Evolutionary conservation across 2,797 vertebrate species (phyloP), one percentile per base, ranked within the genome.

Genomic region (Chrysocyon brachyurus): DNA sequence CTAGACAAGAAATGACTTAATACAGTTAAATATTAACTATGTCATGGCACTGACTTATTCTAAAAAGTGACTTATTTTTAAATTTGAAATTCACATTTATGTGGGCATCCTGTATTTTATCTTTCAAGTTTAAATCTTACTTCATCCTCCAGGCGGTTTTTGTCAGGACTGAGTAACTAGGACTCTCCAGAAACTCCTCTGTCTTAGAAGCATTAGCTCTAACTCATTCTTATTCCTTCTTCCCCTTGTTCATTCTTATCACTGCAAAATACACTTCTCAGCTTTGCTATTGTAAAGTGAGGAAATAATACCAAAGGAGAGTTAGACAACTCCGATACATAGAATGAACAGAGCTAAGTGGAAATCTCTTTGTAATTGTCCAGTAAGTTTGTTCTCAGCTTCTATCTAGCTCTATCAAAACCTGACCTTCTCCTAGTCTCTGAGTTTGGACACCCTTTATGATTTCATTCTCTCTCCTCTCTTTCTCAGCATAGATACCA

Each of bases 191-290:
- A 89, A 81, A 91, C 33, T 72, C 2, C 0, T 68, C 40, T 40
- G 26, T 92, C 63, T 85, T 81, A 49, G 26, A 90, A 96, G 90
- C 54, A 77, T 68, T 90, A 94, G 28, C 26, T 90, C 56, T 78
- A 72, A 85, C 24, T 12, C 28, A 82, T 49, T 56, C 31, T 46
- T 4, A 79, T 70, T 4, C 59, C 28, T 86, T 84, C 19, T 66
- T 92, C 46, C 78, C 19, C 17, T 73, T 56, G 46, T 85, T 72
- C 28, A 19, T 91, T 49, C n/a, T 73, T 46, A 56, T 54, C 70
- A 79, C 8, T 40, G n/a, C 61, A 90, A 72, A 85, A 49, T 79
- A 40, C 9, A 70, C 19, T 77, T 31, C 33, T 81, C n/a, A 77
- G 19, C 6, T 77, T 90, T 64, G 77, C 46, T 82, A 49, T 12